A percentile compares a stretch with the other conserved stretches of the same genome.
These are phyloP conservation scores for Endotricha flammealis DNA, from an alignment of 2,888 invertebrate genomes.

Conservation along the genomic window DNA sequence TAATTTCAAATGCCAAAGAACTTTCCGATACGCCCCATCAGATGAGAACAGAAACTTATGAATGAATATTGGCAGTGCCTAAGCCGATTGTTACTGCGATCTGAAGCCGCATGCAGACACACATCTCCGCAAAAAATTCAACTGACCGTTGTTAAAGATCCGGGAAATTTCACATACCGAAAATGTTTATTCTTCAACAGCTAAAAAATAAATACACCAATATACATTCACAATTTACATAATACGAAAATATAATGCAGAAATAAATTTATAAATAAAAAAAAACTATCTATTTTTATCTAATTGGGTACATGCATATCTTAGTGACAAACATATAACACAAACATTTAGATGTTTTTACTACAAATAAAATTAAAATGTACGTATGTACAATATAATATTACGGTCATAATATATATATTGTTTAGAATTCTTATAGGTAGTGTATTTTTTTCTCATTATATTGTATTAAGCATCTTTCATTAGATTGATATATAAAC, in stretches of 20 bases:
- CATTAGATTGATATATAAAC: too few relatives aligned
- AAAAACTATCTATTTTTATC: too few relatives aligned
- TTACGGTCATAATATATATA: too few relatives aligned
- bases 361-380: too few relatives aligned
- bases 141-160: conserved; percentile 75
- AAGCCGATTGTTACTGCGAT: conserved; percentile 28
- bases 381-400: too few relatives aligned
- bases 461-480: too few relatives aligned
- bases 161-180: conserved; percentile 78
- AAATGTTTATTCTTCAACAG: conserved; percentile 77
- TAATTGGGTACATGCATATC: background rate
- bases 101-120: conserved; percentile 66
- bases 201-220: conserved; percentile 76
- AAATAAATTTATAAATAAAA: conserved; percentile 24
- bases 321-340: conserved; percentile 1
- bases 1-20: too few relatives aligned
- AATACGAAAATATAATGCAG: conserved; percentile 21
- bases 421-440: too few relatives aligned
- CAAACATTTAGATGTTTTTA: background rate
- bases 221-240: conserved; percentile 66
- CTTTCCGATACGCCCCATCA: too few relatives aligned
- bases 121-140: conserved; percentile 58
- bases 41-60: conserved; percentile 28
- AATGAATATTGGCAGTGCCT: conserved; percentile 61
- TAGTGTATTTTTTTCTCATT: too few relatives aligned